A percentile compares a stretch with the other conserved stretches of the same genome.
Evolutionary conservation across 2,888 invertebrate genomes (phyloP).

Genomic region (Nipponacmea schrenckii): DNA sequence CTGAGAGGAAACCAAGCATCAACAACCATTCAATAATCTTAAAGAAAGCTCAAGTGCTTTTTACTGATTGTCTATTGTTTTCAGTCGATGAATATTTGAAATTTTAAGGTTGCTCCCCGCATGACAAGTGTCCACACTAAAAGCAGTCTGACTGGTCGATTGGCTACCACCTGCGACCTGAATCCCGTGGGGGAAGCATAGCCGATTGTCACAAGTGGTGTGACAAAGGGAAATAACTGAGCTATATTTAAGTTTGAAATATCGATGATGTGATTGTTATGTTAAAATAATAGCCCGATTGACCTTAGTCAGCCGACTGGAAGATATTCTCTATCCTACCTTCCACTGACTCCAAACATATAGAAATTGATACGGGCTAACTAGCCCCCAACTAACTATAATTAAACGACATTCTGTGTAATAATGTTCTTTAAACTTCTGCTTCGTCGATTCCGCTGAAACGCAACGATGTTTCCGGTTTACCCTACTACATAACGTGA

Average conservation of each 20-base stretch:
- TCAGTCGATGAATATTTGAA: neutral
- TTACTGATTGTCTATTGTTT: constrained; percentile 4
- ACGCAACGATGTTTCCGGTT: neutral
- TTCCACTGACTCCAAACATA: neutral
- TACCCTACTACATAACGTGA: neutral
- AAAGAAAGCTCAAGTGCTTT: constrained; percentile 1
- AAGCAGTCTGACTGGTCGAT: neutral
- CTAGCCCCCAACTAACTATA: neutral
- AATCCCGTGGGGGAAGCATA: neutral
- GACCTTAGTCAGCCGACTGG: neutral
- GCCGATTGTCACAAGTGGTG: neutral
- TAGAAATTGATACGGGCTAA: constrained; percentile 6
- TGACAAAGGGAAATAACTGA: neutral
- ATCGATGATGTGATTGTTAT: constrained; percentile 4
- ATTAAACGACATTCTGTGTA: neutral
- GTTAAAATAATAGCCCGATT: neutral
- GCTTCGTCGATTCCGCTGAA: neutral
- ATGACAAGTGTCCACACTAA: constrained; percentile 3
- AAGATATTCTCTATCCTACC: neutral
- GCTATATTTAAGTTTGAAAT: constrained; percentile 6
- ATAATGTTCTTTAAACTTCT: neutral
- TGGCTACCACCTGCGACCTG: neutral
- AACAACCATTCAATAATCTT: neutral
- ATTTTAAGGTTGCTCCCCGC: constrained; percentile 2
- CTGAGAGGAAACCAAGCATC: neutral